Evolutionary conservation across 2,888 invertebrate genomes (phyloP).

Genomic region (Pachycephus smyrnensis): DNA sequence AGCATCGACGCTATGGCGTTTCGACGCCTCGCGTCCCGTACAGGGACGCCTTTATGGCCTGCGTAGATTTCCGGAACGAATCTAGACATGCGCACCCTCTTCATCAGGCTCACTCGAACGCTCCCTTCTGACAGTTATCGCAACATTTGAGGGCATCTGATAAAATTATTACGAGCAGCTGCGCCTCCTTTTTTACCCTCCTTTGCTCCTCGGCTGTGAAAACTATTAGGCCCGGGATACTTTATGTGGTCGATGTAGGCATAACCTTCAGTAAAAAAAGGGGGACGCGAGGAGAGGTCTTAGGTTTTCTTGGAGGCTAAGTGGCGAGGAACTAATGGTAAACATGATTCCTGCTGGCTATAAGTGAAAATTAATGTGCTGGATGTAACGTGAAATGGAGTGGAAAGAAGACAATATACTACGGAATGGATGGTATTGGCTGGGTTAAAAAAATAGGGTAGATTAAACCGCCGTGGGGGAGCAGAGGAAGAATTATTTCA

Average conservation of each 20-base stretch:
- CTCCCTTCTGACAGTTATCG: constrained; percentile 56
- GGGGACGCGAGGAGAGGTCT: constrained; percentile 10
- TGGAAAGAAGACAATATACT: constrained; percentile 52
- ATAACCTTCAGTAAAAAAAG: constrained; percentile 33
- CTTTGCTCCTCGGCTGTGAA: not conserved
- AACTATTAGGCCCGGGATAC: constrained; percentile 4
- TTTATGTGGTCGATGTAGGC: constrained; percentile 27
- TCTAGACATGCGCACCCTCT: constrained; percentile 33
- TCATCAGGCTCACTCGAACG: constrained; percentile 51
- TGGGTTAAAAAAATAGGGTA: not conserved
- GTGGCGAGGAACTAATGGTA: constrained; percentile 60
- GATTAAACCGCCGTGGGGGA: not conserved
- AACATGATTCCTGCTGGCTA: constrained; percentile 50
- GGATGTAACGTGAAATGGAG: constrained; percentile 60
- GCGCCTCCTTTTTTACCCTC: constrained; percentile 28
- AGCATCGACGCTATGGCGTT: not conserved
- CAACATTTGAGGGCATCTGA: constrained; percentile 54
- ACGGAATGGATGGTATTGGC: not conserved
- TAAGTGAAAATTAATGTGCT: constrained; percentile 58
- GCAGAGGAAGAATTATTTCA: not conserved
- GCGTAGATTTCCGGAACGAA: constrained; percentile 2
- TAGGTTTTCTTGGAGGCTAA: constrained; percentile 36
- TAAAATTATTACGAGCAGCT: constrained; percentile 62
- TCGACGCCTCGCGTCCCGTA: not conserved
- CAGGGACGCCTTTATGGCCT: not conserved